Evolutionary conservation across 64 coral and sea anemone species (phyloP), one percentile per base, ranked within the genome.

Genomic region (Anthopleura sola): DNA sequence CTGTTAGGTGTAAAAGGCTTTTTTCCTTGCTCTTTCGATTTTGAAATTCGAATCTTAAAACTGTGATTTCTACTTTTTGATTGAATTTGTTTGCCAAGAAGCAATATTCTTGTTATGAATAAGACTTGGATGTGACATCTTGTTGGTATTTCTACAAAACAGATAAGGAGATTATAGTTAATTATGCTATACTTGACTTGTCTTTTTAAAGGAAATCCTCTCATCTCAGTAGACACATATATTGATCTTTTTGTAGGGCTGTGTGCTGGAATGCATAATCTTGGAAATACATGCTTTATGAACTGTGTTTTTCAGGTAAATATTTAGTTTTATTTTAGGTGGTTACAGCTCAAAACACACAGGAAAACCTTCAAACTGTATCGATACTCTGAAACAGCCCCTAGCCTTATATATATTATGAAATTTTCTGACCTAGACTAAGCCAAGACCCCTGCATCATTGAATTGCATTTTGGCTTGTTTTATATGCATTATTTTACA

Each of bases 231-330:
- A 14, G 10, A 29, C 14, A 31, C 34, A 34, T 44, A 23, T 44
- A 79, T 83, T 58, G 36, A 36, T 16, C 13, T 44, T 71, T 56
- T 83, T 56, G 50, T 49, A 83, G 82, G 82, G 2, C 20, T 83
- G 32, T 83, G 82, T 84, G 75, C 84, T 60, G 96, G 96, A 21
- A 84, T 98, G 7, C 76, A 87, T 34, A 98, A 98, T 83, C 89
- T 94, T 85, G 96, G 96, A 1, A 98, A 98, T 37, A 98, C 96
- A 15, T 98, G 96, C 37, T 98, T 94, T 78, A 91, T 98, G 86
- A 98, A 98, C 55, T 88, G 90, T 48, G 85, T 98, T 56, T 86
- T 98, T 23, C 96, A 98, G 96, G 96, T 98, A 86, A 20, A 21
- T 68, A n/a, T n/a, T n/a, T n/a, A n/a, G n/a, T 26, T 10, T 3